phyloP scores from a whole-genome alignment of 2,888 invertebrate genomes.

The Caenorhabditis sp. region DNA sequence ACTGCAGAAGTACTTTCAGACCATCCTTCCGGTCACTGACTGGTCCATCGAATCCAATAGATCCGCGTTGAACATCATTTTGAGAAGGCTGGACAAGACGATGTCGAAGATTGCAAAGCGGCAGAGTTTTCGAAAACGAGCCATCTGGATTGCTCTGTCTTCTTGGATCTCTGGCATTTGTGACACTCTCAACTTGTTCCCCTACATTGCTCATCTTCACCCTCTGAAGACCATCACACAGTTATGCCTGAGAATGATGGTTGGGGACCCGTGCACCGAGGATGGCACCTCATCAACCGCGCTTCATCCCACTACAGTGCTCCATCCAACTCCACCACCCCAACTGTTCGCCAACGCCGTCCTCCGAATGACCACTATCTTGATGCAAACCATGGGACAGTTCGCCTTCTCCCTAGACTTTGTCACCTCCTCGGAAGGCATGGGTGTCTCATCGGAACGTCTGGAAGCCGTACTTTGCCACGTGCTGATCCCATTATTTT shows the following conservation, averaged over 20 bases:
- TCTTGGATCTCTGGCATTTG: conserved; percentile 92
- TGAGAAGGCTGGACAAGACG: conserved; percentile 95
- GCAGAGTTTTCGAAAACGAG: conserved; percentile 87
- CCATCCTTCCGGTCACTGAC: conserved; percentile 93
- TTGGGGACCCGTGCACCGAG: conserved; percentile 81
- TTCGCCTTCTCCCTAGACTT: conserved; percentile 88
- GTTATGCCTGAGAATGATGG: conserved; percentile 81
- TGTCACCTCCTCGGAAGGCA: conserved; percentile 93
- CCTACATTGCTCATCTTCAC: conserved; percentile 95
- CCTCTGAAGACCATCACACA: conserved; percentile 89
- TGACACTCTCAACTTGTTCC: conserved; percentile 93
- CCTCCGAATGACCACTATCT: conserved; percentile 94
- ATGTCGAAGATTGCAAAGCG: conserved; percentile 88
- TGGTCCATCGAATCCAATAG: conserved; percentile 95
- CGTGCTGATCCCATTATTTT: conserved; percentile 95
- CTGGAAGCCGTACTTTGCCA: conserved; percentile 97
- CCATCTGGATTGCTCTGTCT: conserved; percentile 98
- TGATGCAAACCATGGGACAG: conserved; percentile 95
- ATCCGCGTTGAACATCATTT: conserved; percentile 93
- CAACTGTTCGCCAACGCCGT: conserved; percentile 96
- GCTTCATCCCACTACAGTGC: conserved; percentile 81
- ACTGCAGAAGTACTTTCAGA: conserved; percentile 84
- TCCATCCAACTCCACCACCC: conserved; percentile 87
- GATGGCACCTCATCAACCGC: conserved; percentile 72
- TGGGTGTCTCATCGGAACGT: conserved; percentile 91